Base-by-base conservation (phyloP, 2,113 vertebrate species). In the Larimichthys polyactis region DNA sequence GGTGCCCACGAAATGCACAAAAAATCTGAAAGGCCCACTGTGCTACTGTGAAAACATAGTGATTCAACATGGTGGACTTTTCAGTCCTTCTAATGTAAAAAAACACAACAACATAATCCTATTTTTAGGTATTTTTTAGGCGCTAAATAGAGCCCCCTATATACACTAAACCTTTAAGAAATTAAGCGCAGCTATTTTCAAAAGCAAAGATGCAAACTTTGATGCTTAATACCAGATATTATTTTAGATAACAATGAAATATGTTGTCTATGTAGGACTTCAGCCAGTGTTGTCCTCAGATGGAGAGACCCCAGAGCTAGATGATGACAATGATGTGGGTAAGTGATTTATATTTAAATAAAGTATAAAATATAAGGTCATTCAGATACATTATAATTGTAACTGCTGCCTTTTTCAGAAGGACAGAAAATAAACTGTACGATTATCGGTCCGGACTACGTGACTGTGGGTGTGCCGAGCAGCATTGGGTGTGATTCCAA, bases 401-500 rank as follows among this genome's bases (percentile, higher is more conserved):
- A 19, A 48, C 14, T 62, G 10, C 10, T 51, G 19, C 24, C 32
- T 17, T 71, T 90, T 89, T 69, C 81, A 91, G 90, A 49, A 4
- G 67, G 11, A 17, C 29, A 40, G 32, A 44, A 64, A 7, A 9
- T 72, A 24, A 48, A 1, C 24, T 72, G 58, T 76, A 7, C 1
- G 0, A 79, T 94, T 9, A 0, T 22, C 1, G 89, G 85, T 6
- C 89, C 87, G 2, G 60, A 72, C 72, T 87, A 71, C 32, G 89
- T 91, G 63, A 93, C 88, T 0, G 82, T 92, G 67, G 83, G 87
- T 0, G 90, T 93, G 66, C 91, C 90, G 0, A 84, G 63, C 82
- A 92, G 78, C 64, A 15, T 82, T 5, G 20, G 40, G 5, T 93
- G 91, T 0, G 0, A 0, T 0, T 43, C 79, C 44, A 7, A 49